Evolutionary conservation across 92 coral and sea anemone species (phyloP).

Genomic region (Metridium senile): DNA sequence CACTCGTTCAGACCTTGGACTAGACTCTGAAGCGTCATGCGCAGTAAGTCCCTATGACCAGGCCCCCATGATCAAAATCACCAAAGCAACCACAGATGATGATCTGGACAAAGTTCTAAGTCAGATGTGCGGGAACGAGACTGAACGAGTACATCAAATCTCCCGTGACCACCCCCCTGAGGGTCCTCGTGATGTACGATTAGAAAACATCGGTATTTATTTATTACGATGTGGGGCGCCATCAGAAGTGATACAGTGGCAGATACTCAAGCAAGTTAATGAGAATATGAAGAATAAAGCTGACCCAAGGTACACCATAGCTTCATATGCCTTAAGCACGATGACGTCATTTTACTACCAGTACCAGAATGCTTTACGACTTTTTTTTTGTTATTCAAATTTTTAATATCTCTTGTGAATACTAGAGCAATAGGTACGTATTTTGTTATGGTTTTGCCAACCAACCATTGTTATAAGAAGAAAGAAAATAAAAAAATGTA

Average conservation of each 20-base stretch:
- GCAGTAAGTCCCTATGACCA: slow-evolving; percentile 44
- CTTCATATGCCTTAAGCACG: too few species aligned
- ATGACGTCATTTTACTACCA: too few species aligned
- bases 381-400: too few species aligned
- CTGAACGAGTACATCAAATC: slow-evolving; percentile 56
- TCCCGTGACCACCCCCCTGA: slow-evolving; percentile 64
- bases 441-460: too few species aligned
- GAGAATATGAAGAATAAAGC: slow-evolving; percentile 59
- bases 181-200: slow-evolving; percentile 79
- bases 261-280: slow-evolving; percentile 65
- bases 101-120: slow-evolving; percentile 56
- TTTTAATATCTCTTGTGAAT: too few species aligned
- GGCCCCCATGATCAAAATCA: slow-evolving; percentile 26
- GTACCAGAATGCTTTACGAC: too few species aligned
- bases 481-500: too few species aligned
- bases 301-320: slow-evolving; percentile 28
- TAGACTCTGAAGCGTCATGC: slow-evolving; percentile 59
- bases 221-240: slow-evolving; percentile 81
- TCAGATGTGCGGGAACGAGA: slow-evolving; percentile 63
- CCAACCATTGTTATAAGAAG: too few species aligned
- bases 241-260: slow-evolving; percentile 39
- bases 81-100: slow-evolving; percentile 52
- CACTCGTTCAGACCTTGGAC: slow-evolving; percentile 43
- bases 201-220: slow-evolving; percentile 76
- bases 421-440: too few species aligned